These are phyloP conservation scores for Phodopus roborovskii DNA, from an alignment of 2,113 vertebrate genomes.

Conservation along the genomic window DNA sequence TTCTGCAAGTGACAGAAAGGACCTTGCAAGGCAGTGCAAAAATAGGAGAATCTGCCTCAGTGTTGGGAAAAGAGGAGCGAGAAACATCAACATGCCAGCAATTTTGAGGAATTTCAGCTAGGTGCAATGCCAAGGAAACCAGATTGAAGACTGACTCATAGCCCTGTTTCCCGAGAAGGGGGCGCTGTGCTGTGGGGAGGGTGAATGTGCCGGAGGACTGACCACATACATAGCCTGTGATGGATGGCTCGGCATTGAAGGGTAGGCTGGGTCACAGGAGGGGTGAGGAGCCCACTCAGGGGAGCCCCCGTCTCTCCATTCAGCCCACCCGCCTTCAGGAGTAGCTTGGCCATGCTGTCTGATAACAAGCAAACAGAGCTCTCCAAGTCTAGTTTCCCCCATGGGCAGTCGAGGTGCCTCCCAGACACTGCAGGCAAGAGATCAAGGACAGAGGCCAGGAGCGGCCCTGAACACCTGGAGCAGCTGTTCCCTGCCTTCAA, in stretches of 20 bases:
- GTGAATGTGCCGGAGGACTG: background rate
- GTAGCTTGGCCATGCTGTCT: background rate
- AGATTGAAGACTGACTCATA: constrained; percentile 79
- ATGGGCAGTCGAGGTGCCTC: background rate
- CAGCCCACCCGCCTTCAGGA: background rate
- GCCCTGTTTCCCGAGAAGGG: constrained; percentile 61
- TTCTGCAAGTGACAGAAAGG: constrained; percentile 77
- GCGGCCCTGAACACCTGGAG: background rate
- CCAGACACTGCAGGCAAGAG: background rate
- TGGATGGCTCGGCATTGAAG: background rate
- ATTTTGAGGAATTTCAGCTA: constrained; percentile 80
- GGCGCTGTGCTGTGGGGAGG: background rate
- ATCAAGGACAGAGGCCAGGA: background rate
- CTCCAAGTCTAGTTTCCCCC: background rate
- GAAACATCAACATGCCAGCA: constrained; percentile 69
- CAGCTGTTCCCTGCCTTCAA: background rate
- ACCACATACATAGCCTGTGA: background rate
- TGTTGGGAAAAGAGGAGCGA: constrained; percentile 48
- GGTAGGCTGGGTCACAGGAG: background rate
- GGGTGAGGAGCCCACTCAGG: background rate
- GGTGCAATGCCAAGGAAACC: constrained; percentile 61
- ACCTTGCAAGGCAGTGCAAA: constrained; percentile 62
- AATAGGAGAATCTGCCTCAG: constrained; percentile 73
- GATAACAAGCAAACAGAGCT: background rate
- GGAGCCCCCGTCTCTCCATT: background rate